Evolutionary conservation across 2,797 vertebrate genomes (phyloP), one percentile per base, ranked within the genome.

Genomic region (Anas capensis): DNA sequence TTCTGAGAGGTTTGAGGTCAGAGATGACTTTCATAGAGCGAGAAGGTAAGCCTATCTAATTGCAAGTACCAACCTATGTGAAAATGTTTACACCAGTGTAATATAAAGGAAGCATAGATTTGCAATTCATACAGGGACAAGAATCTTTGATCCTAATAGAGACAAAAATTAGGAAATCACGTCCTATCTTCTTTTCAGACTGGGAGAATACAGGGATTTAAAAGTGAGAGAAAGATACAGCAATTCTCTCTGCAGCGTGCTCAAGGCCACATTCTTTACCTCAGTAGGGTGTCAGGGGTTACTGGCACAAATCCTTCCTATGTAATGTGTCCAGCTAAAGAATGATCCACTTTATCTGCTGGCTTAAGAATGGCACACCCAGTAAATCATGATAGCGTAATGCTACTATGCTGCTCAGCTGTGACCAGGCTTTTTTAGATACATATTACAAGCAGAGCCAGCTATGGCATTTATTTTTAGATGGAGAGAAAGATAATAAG

Each of bases 391-490:
- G 44, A 86, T 10, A 80, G 16, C 31, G 56, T 77, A 80, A 92
- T 46, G 21, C 40, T 78, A 60, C 48, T 46, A 3, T 53, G 56
- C 40, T 42, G 70, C 65, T 85, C 64, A 90, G 66, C 69, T 95
- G 46, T 56, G 8, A 31, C 48, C 38, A 51, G 51, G 73, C 19
- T 89, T 78, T 51, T 51, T 64, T 53, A 68, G 70, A 19, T 6
- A 42, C 18, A 11, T 19, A 54, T 68, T 26, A 82, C 42, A 73
- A 76, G 48, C 21, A 4, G 49, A 81, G 53, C 65, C 84, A 92
- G 70, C 42, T 7, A 44, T 31, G 33, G 44, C 58, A 62, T 65
- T 83, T 91, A 75, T 92, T 89, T 96, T 95, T 72, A 89, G 61
- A 64, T 36, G 8, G 40, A 92, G 79, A 82, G 64, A 92, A 93